Evolutionary conservation across 2,888 invertebrate genomes (phyloP), one percentile per base, ranked within the genome.

Genomic region (Diploptera punctata): DNA sequence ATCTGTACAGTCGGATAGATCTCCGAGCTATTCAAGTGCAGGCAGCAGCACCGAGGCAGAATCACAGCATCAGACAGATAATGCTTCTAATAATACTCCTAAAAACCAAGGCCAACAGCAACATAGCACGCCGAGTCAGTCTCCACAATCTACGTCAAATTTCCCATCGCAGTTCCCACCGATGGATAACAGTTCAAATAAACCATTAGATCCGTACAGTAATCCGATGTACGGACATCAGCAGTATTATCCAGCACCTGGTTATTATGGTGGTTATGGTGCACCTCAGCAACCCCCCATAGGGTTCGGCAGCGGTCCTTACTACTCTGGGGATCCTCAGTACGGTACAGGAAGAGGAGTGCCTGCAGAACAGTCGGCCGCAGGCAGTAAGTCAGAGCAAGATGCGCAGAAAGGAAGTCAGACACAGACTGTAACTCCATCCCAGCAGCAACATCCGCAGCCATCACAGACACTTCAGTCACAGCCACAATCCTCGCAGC

Each of bases 381-480:
- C n/a, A 44, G 13, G 24, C 24, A 29, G 43, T 2, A 65, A 43
- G 43, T 24, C 21, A 26, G 19, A 13, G 21, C 67, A 26, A 3
- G 31, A 57, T 19, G 19, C 16, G 2, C 70, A 65, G 26, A 47
- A 33, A 16, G 62, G 57, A 29, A 60, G 31, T 16, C 47, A 47
- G 26, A 5, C 68, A 4, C 31, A 29, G 2, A 4, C 70, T 13
- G 31, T 24, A 18, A 21, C 31, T 38, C 13, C 69, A 4, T 21
- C 38, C 9, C 60, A 49, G 3, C 62, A 68, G 38, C 73, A 69
- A 13, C 60, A 68, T n/a, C 71, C 67, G 18, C 68, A 65, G 13
- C 70, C 49, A 0, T 68, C 60, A 2, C 68, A 72, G 9, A 68
- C 57, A 13, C 72, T 61, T n/a, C 72, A 61, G n/a, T 49, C 60